Base-by-base conservation (phyloP, 2,888 invertebrate genomes). In the Trachelus stipa region DNA sequence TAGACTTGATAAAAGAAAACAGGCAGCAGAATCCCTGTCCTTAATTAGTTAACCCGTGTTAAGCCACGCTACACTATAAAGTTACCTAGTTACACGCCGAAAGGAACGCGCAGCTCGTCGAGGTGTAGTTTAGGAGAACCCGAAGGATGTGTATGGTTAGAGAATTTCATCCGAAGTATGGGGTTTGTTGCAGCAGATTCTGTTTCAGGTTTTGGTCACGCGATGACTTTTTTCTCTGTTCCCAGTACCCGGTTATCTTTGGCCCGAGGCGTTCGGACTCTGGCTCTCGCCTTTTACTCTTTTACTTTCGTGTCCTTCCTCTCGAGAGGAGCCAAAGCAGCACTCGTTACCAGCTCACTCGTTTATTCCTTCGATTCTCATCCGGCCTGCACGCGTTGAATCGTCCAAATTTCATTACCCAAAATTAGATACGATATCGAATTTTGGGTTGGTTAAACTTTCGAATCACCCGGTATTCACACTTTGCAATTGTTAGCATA, bases 151-250 rank as follows among this genome's bases (percentile, higher is more conserved):
- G 23, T 56, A 83, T 83, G 81, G 83, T 83, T 84, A 83, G 85
- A 84, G 83, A 81, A 84, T 84, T 86, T 86, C 84, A 86, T 85
- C 80, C 81, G 80, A 83, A 84, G 85, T 84, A 84, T 85, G 84
- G 84, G 83, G 85, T 84, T 85, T 83, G 88, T 84, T 84, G 86
- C 86, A 87, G 83, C 78, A 83, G 86, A 85, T 85, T 87, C 87
- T 87, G 87, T 89, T 89, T 89, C 89, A 90, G 89, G 89, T 89
- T 89, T 89, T 87, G 88, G 90, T 90, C 90, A 90, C 90, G 90
- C 90, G 87, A 90, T 90, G 88, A 84, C 88, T 90, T 90, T 91
- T 91, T 90, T 90, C 90, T 90, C 89, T 88, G 88, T 91, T 91
- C 91, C 88, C 83, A 88, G 91, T 91, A 91, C 89, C 86, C 90